Conservation (phyloP, 2,888 invertebrate genomes). For the Caenorhabditis macrosperma region DNA sequence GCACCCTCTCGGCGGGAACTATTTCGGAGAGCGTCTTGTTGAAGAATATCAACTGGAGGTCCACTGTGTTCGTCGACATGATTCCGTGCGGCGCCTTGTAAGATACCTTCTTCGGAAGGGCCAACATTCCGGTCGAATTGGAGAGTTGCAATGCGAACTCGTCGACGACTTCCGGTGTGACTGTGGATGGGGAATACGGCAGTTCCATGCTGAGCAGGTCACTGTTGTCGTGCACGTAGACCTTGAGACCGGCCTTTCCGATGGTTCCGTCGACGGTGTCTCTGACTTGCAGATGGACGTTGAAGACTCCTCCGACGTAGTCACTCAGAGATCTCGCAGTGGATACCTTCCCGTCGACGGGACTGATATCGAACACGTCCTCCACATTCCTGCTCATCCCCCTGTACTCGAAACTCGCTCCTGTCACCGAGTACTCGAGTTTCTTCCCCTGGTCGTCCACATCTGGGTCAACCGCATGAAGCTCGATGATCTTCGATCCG, state of each 20-base stretch:
- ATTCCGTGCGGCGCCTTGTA: constrained; percentile 54
- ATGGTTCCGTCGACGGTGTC: constrained; percentile 50
- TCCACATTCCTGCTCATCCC: constrained; percentile 55
- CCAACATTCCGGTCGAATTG: constrained; percentile 41
- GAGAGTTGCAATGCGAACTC: constrained; percentile 27
- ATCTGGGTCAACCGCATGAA: constrained; percentile 48
- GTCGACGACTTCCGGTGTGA: constrained; percentile 28
- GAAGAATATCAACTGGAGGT: constrained; percentile 55
- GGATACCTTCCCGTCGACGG: constrained; percentile 13
- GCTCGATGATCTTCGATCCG: constrained; percentile 27
- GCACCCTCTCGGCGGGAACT: constrained; percentile 38
- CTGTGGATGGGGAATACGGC: constrained; percentile 38
- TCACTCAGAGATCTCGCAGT: constrained; percentile 17
- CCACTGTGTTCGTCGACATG: constrained; percentile 43
- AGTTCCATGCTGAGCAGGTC: constrained; percentile 49
- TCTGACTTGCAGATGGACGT: constrained; percentile 37
- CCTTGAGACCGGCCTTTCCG: constrained; percentile 29
- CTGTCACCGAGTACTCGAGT: constrained; percentile 51
- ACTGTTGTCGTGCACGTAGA: constrained; percentile 53
- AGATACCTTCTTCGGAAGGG: constrained; percentile 26
- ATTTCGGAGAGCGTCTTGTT: constrained; percentile 53
- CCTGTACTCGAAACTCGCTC: constrained; percentile 52
- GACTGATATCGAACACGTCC: constrained; percentile 32
- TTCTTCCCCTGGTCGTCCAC: constrained; percentile 24
- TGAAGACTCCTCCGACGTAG: constrained; percentile 57